Evolutionary conservation across 2,888 invertebrate genomes (phyloP).

Genomic region (Pinctada fucata): DNA sequence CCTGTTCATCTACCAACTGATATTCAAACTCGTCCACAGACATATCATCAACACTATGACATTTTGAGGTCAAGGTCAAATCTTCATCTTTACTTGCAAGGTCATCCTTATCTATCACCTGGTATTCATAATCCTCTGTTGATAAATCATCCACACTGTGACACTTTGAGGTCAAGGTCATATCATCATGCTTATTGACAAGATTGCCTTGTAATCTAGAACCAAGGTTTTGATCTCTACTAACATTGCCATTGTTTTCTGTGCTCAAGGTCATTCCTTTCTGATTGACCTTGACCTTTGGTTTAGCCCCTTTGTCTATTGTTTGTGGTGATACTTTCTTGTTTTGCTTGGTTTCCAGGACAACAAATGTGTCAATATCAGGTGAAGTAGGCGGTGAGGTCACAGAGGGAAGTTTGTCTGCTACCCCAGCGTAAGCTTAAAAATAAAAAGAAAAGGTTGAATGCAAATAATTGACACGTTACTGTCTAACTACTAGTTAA

Average conservation of each 20-base stretch:
- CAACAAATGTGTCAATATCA: conserved; percentile 32
- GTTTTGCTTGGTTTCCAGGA: conserved; percentile 24
- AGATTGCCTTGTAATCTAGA: not conserved
- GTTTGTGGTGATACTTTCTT: not conserved
- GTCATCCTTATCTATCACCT: not conserved
- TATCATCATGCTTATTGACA: not conserved
- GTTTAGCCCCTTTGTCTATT: not conserved
- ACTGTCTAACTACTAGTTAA: too few species aligned
- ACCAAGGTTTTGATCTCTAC: not conserved
- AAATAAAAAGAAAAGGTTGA: conserved; percentile 34
- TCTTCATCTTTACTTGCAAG: not conserved
- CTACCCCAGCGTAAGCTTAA: conserved; percentile 78
- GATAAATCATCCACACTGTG: conserved; percentile 4
- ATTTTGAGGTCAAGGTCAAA: conserved; percentile 1
- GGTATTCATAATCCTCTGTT: not conserved
- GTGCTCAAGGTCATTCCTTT: not conserved
- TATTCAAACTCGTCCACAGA: conserved; percentile 40
- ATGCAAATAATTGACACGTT: too few species aligned
- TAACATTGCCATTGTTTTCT: not conserved
- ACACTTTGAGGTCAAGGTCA: not conserved
- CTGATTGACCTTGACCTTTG: not conserved
- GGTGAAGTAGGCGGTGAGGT: conserved; percentile 16
- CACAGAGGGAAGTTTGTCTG: conserved; percentile 53
- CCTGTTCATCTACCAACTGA: not conserved
- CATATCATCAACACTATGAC: conserved; percentile 39